Conservation (phyloP, 53 echinoderm and acorn worm genomes). For the Actinopyga echinites region DNA sequence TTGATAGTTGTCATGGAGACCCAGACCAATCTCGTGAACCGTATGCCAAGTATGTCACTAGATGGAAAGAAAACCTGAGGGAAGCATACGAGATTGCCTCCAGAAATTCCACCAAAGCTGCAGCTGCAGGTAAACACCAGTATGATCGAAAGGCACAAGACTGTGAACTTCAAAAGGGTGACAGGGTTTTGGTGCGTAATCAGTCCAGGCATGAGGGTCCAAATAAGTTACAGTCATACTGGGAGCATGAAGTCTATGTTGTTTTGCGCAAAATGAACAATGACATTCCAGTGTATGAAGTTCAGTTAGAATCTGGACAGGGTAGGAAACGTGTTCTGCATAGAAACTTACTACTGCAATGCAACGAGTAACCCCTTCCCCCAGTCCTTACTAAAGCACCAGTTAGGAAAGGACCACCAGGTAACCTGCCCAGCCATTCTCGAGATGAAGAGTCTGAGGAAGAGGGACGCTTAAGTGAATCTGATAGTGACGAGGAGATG, state of each 20-base stretch:
- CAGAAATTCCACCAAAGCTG: neutral
- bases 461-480: neutral
- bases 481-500: neutral
- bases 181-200: constrained; percentile 18
- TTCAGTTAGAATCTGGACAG: neutral
- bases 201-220: constrained; percentile 17
- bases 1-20: neutral
- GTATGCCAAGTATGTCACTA: neutral
- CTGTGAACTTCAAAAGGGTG: neutral
- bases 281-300: constrained; percentile 29
- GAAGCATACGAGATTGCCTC: constrained; percentile 32
- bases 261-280: neutral
- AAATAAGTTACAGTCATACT: constrained; percentile 16
- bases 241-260: neutral
- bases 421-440: neutral
- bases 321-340: constrained; percentile 2
- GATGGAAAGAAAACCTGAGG: constrained; percentile 24
- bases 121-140: neutral
- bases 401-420: neutral
- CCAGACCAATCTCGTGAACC: neutral
- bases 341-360: neutral
- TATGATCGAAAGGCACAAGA: constrained; percentile 15
- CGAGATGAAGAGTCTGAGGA: neutral
- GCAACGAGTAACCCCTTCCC: neutral
- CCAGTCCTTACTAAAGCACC: neutral